Evolutionary conservation across 2,888 invertebrate genomes (phyloP).

Genomic region (Dugesia japonica): DNA sequence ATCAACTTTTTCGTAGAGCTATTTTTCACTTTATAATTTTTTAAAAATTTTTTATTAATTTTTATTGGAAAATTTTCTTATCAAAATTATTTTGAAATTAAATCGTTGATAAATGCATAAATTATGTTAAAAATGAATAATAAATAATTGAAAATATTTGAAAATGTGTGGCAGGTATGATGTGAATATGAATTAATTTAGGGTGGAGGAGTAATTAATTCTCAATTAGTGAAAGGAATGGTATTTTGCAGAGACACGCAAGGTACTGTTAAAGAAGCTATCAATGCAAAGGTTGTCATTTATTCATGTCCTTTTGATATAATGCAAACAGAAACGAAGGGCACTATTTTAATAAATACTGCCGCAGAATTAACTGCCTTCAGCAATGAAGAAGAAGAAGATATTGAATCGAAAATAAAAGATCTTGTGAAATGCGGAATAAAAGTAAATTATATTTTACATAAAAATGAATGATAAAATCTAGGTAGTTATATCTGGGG

Average conservation of each 20-base stretch:
- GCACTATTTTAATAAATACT: constrained; percentile 61
- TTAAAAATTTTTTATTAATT: too few species aligned
- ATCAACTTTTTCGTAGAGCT: too few species aligned
- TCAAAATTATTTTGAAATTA: too few species aligned
- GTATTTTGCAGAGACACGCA: constrained; percentile 89
- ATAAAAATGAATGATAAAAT: constrained; percentile 67
- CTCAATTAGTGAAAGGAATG: constrained; percentile 76
- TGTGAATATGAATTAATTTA: too few species aligned
- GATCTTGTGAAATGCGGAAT: not conserved
- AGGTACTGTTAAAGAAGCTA: constrained; percentile 68
- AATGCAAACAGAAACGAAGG: constrained; percentile 92
- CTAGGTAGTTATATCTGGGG: constrained; percentile 79
- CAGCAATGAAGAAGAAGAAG: constrained; percentile 80
- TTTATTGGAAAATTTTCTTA: too few species aligned
- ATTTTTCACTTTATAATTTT: too few species aligned
- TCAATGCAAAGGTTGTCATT: constrained; percentile 72
- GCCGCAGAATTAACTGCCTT: constrained; percentile 86
- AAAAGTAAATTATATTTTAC: constrained; percentile 36
- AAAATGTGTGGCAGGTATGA: too few species aligned
- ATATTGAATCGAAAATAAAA: constrained; percentile 58
- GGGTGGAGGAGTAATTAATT: constrained; percentile 62
- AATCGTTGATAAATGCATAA: too few species aligned
- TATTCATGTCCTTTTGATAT: constrained; percentile 87
- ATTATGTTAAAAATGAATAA: too few species aligned
- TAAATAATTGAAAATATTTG: too few species aligned